phyloP scores from a whole-genome alignment of 2,113 vertebrate genomes.

The Coturnix japonica region DNA sequence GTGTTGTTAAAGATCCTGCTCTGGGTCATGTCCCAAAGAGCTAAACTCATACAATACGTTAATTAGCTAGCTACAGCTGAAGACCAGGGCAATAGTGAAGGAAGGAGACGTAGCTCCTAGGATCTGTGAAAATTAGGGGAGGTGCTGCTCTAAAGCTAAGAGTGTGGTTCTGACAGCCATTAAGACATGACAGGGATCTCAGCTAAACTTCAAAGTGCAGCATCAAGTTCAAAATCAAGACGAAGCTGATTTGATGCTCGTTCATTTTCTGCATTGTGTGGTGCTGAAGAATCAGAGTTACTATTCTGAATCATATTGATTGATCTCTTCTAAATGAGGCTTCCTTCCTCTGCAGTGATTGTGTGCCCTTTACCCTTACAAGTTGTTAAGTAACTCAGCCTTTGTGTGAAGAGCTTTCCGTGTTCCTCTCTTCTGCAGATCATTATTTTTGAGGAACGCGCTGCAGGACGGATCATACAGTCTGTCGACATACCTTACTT shows the following conservation, averaged over 20 bases:
- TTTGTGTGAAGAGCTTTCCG: rapidly evolving
- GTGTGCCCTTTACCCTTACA: background rate
- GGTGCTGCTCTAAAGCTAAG: background rate
- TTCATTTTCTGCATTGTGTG: background rate
- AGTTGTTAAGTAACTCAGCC: background rate
- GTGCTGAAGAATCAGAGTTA: background rate
- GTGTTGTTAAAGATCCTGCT: background rate
- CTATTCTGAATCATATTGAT: background rate
- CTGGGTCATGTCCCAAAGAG: background rate
- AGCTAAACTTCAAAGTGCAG: background rate
- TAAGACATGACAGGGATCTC: background rate
- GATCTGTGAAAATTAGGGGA: background rate
- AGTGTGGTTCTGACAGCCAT: background rate
- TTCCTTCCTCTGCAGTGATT: background rate
- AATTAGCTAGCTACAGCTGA: background rate
- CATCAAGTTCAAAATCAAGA: background rate
- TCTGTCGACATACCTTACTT: slow-evolving; percentile 85
- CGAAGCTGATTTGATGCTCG: background rate
- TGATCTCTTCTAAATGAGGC: background rate
- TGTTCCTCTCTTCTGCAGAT: slow-evolving; percentile 75
- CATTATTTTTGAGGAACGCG: slow-evolving; percentile 89
- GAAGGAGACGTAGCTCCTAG: background rate
- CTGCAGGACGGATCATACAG: slow-evolving; percentile 82
- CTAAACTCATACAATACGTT: rapidly evolving
- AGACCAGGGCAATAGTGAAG: rapidly evolving